Percentiles rank a stretch among this genome's conserved stretches.
Conservation (phyloP, 2,797 vertebrate genomes). For the Dendrocincla tyrannina region DNA sequence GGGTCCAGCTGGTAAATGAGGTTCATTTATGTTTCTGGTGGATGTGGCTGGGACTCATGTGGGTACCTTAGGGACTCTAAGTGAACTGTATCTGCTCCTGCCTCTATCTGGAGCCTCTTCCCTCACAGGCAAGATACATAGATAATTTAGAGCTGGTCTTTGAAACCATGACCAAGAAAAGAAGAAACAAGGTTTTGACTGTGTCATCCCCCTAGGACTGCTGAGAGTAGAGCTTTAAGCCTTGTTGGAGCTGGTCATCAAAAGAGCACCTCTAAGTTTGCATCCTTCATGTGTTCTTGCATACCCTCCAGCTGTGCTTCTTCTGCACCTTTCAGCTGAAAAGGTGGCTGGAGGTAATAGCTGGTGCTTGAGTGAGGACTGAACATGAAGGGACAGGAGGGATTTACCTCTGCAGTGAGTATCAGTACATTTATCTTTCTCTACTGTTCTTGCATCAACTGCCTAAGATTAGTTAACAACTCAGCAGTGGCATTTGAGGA, state of each 20-base stretch:
- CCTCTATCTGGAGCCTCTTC: background rate
- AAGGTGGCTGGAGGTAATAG: background rate
- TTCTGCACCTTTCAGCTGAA: background rate
- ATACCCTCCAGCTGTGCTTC: background rate
- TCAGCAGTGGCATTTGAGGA: background rate
- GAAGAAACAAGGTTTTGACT: background rate
- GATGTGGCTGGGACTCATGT: background rate
- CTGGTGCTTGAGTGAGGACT: background rate
- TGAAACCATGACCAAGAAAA: background rate
- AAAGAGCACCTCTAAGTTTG: background rate
- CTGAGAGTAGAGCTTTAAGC: background rate
- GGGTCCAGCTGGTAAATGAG: background rate
- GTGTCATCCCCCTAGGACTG: accelerated
- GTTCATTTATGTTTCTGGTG: background rate
- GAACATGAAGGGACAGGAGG: background rate
- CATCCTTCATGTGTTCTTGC: background rate
- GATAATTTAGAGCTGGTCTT: background rate
- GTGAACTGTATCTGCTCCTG: background rate
- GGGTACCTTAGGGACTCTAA: background rate
- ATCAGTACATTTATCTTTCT: background rate
- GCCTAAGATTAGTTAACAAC: background rate
- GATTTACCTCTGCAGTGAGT: background rate
- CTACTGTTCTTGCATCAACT: background rate
- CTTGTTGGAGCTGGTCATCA: background rate
- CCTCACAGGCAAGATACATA: accelerated